These are phyloP conservation scores for Chitala chitala DNA, from an alignment of 2,113 vertebrate genomes.

Conservation along the genomic window DNA sequence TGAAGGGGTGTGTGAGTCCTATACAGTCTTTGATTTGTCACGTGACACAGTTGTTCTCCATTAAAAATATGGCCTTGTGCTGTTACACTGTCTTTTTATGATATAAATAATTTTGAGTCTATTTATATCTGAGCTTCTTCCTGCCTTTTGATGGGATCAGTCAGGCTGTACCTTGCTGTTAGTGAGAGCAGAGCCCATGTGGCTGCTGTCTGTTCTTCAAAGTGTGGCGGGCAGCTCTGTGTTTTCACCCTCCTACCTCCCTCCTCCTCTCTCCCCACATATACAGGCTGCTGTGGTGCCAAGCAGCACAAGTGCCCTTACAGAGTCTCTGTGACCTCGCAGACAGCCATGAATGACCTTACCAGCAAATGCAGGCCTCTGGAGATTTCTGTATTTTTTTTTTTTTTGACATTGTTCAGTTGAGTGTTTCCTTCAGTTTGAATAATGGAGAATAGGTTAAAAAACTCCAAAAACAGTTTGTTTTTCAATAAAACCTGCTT, in stretches of 20 bases:
- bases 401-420: no score
- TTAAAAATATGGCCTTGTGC: slow-evolving; percentile 37
- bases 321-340: no score
- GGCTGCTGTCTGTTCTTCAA: slow-evolving; percentile 23
- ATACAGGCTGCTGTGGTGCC: not conserved
- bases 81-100: slow-evolving; percentile 7
- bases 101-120: slow-evolving; percentile 34
- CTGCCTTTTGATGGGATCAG: slow-evolving; percentile 60
- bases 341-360: no score
- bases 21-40: slow-evolving; percentile 32
- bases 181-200: slow-evolving; percentile 45
- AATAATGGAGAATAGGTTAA: no score
- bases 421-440: no score
- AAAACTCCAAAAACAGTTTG: no score
- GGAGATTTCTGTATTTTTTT: no score
- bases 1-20: slow-evolving; percentile 1
- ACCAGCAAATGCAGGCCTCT: no score
- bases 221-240: not conserved
- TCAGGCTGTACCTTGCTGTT: slow-evolving; percentile 54
- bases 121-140: slow-evolving; percentile 55
- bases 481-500: no score
- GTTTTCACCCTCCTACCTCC: not conserved
- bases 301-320: not conserved
- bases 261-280: not conserved
- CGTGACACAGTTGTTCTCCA: slow-evolving; percentile 45